phyloP scores from a whole-genome alignment of 2,797 vertebrate genomes.

The Myoxocephalus aenaeus region DNA sequence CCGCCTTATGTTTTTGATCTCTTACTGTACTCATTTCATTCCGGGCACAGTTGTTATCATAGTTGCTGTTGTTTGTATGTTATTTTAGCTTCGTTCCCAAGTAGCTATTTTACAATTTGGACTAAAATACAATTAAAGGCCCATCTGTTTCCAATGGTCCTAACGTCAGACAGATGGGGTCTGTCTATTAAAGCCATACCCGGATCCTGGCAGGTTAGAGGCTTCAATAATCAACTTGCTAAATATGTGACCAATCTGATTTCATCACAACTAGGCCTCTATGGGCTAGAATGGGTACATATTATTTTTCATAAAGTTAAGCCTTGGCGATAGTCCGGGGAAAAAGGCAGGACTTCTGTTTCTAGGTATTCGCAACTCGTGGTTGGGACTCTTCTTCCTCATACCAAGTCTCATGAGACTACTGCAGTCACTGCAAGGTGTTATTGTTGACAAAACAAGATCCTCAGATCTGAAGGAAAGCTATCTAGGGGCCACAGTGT shows the following conservation, averaged over 20 bases:
- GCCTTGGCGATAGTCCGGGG: conserved; percentile 44
- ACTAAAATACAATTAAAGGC: conserved; percentile 97
- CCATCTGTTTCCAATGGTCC: conserved; percentile 97
- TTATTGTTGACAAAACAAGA: conserved; percentile 36
- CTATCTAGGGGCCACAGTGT: neutral
- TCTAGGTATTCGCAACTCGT: conserved; percentile 28
- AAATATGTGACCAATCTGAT: conserved; percentile 77
- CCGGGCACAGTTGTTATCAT: conserved; percentile 96
- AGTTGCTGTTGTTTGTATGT: conserved; percentile 99
- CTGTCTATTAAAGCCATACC: conserved; percentile 93
- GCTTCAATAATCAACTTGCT: conserved; percentile 81
- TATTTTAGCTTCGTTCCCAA: conserved; percentile 99
- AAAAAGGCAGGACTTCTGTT: conserved; percentile 25
- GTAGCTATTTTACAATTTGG: conserved; percentile 99
- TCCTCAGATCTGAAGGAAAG: neutral
- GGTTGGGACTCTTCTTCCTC: conserved; percentile 18
- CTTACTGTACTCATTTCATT: conserved; percentile 90
- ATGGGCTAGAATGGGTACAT: conserved; percentile 61
- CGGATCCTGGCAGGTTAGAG: conserved; percentile 88
- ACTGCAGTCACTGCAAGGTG: neutral
- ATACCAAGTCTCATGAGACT: conserved; percentile 12
- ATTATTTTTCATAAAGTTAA: conserved; percentile 75
- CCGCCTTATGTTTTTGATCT: conserved; percentile 91
- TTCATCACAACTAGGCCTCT: conserved; percentile 71
- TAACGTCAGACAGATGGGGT: conserved; percentile 94